These are phyloP conservation scores for Epirrhoe alternata DNA, from an alignment of 2,888 invertebrate species.

Conservation along the genomic window DNA sequence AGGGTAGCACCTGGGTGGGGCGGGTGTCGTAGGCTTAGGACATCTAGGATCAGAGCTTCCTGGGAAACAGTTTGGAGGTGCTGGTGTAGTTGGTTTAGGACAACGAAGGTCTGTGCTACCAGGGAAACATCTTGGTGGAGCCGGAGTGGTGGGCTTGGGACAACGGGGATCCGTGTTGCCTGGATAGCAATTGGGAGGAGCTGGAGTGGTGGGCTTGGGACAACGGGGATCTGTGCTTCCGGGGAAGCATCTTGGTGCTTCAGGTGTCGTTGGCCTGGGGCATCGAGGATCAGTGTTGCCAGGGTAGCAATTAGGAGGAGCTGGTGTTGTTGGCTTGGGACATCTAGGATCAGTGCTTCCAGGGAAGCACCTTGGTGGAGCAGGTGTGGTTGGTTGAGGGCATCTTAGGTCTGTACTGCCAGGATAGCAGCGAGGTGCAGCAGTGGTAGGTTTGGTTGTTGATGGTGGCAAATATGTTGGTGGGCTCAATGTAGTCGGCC, in stretches of 20 bases:
- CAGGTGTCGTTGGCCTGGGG: conserved; percentile 40
- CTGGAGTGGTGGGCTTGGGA: conserved; percentile 42
- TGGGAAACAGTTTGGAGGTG: conserved; percentile 29
- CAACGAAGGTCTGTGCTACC: conserved; percentile 37
- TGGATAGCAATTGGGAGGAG: conserved; percentile 54
- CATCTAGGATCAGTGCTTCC: conserved; percentile 53
- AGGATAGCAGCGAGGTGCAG: conserved; percentile 49
- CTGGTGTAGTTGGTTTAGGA: conserved; percentile 49
- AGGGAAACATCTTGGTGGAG: conserved; percentile 45
- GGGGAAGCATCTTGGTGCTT: conserved; percentile 40
- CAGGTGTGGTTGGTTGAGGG: conserved; percentile 45
- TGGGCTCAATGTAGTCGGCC: conserved; percentile 29
- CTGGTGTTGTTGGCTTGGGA: conserved; percentile 41
- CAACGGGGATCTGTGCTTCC: conserved; percentile 39
- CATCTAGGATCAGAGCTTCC: conserved; percentile 27
- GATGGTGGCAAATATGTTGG: no score
- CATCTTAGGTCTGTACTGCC: conserved; percentile 59
- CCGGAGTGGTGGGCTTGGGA: conserved; percentile 46
- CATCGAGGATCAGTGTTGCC: conserved; percentile 54
- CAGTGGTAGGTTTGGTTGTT: conserved; percentile 45
- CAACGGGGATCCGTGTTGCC: conserved; percentile 36
- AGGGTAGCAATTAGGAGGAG: conserved; percentile 30
- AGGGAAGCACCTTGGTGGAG: conserved; percentile 52
- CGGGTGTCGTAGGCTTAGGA: conserved; percentile 37
- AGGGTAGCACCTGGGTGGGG: conserved; percentile 15